Conservation (phyloP, 2,888 invertebrate genomes). For the Drosophila prolongata region DNA sequence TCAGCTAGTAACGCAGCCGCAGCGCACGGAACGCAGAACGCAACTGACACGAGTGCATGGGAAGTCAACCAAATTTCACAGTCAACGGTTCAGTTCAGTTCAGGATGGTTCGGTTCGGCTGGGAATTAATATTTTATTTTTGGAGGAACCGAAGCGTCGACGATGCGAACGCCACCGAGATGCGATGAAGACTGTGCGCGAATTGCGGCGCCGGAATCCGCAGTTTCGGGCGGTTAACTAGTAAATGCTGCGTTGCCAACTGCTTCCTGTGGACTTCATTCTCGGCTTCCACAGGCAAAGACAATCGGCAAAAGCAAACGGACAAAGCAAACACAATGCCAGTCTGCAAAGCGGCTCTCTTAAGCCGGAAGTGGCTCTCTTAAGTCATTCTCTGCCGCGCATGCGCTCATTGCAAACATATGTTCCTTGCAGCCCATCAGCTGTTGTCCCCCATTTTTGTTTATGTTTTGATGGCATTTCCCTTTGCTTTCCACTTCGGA, state of each 20-base stretch:
- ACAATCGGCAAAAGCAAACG: slow-evolving; percentile 37
- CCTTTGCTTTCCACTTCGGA: slow-evolving; percentile 21
- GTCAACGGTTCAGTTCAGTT: slow-evolving; percentile 1
- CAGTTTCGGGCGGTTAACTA: slow-evolving; percentile 18
- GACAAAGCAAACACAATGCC: slow-evolving; percentile 20
- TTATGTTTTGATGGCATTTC: slow-evolving; percentile 56
- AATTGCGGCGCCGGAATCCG: slow-evolving; percentile 38
- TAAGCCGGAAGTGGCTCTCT: slow-evolving; percentile 43
- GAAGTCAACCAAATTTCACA: slow-evolving; percentile 32
- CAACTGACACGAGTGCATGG: slow-evolving; percentile 56
- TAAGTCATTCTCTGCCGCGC: slow-evolving; percentile 51
- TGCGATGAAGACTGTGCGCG: slow-evolving; percentile 54
- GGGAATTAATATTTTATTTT: slow-evolving; percentile 5
- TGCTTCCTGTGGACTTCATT: slow-evolving; percentile 22
- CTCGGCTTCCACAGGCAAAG: slow-evolving; percentile 55
- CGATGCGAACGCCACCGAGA: slow-evolving; percentile 57
- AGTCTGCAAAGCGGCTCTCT: slow-evolving; percentile 46
- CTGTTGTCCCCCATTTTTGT: slow-evolving; percentile 44
- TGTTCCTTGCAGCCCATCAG: slow-evolving; percentile 53
- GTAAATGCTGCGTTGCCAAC: slow-evolving; percentile 30
- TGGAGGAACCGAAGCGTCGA: slow-evolving; percentile 23
- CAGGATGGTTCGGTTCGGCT: slow-evolving; percentile 15
- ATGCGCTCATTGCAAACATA: slow-evolving; percentile 58
- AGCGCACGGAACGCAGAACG: slow-evolving; percentile 58
- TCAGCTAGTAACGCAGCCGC: slow-evolving; percentile 43